phyloP scores from a whole-genome alignment of 2,888 invertebrate genomes.

The Priocnemis perturbator region DNA sequence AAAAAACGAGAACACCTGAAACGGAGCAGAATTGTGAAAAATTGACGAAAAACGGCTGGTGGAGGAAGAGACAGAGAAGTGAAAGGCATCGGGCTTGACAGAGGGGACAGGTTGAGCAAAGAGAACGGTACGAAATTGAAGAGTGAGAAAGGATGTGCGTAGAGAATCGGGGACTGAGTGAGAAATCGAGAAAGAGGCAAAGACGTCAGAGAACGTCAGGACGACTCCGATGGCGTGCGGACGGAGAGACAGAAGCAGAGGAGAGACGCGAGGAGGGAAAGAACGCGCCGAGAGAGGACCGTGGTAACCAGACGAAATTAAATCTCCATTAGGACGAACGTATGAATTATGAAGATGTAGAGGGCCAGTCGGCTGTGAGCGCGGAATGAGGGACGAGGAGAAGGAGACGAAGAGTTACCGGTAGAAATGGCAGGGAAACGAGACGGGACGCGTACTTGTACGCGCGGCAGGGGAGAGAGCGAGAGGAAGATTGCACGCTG shows the following conservation, averaged over 20 bases:
- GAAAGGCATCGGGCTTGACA: no score
- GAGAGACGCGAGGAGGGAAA: background rate
- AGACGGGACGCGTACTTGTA: background rate
- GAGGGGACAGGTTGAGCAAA: no score
- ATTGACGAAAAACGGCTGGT: no score
- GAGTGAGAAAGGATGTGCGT: no score
- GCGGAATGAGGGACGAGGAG: slow-evolving; percentile 21
- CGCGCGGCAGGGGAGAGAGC: slow-evolving; percentile 5
- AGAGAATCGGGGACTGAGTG: no score
- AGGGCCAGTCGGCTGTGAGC: slow-evolving; percentile 31
- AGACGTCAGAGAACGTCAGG: no score
- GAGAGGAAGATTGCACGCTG: background rate
- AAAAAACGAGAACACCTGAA: no score
- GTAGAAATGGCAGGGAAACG: slow-evolving; percentile 12
- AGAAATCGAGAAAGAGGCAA: no score
- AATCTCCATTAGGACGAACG: slow-evolving; percentile 64
- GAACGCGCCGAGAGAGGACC: slow-evolving; percentile 30
- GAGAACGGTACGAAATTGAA: no score
- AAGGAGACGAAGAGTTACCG: slow-evolving; percentile 16
- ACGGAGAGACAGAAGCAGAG: background rate
- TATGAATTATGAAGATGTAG: slow-evolving; percentile 63
- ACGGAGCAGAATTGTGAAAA: no score
- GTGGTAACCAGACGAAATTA: slow-evolving; percentile 61
- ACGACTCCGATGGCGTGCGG: no score
- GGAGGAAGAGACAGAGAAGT: no score